Conservation (phyloP, 2,888 invertebrate species). For the Campoletis raptor region DNA sequence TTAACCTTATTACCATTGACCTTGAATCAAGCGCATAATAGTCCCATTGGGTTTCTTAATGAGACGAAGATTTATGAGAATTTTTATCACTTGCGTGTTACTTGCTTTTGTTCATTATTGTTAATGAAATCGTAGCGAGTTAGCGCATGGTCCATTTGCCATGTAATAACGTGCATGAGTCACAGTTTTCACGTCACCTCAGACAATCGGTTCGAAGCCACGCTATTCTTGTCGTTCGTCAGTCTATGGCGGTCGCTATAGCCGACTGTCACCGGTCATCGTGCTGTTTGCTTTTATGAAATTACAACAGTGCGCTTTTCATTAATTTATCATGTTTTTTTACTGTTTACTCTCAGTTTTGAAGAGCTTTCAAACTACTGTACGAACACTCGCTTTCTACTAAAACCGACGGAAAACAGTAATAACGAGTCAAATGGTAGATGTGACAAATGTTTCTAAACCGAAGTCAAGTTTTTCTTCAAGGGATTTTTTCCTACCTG, state of each 20-base stretch:
- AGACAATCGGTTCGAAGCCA: slow-evolving; percentile 29
- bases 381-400: neutral
- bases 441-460: neutral
- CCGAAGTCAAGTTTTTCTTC: neutral
- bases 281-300: neutral
- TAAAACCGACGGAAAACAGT: neutral
- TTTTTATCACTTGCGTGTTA: neutral
- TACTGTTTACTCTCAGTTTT: neutral
- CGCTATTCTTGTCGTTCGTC: slow-evolving; percentile 7
- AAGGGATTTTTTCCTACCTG: neutral
- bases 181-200: slow-evolving; percentile 38
- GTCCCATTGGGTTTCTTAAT: neutral
- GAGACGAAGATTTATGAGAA: neutral
- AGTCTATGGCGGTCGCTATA: neutral
- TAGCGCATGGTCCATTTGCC: slow-evolving; percentile 6
- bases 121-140: slow-evolving; percentile 10
- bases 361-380: neutral
- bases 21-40: neutral
- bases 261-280: neutral
- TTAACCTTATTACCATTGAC: neutral
- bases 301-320: neutral
- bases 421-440: neutral
- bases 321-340: neutral
- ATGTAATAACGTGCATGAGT: slow-evolving; percentile 31
- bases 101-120: slow-evolving; percentile 11